phyloP scores from a whole-genome alignment of 1,140 invertebrate species.

The Ceratoteleas bidentatus region DNA sequence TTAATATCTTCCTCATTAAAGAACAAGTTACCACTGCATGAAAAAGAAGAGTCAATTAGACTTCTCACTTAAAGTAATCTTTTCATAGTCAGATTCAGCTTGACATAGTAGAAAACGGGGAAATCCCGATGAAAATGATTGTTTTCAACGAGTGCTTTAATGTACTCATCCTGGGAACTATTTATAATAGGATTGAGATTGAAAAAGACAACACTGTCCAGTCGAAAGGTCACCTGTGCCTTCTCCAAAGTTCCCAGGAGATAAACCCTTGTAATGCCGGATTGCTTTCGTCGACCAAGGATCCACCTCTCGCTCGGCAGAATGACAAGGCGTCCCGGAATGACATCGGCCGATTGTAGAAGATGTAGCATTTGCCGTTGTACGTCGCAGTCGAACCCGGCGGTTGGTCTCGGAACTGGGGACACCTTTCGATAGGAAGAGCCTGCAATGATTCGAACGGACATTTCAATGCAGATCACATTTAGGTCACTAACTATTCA shows the following conservation, averaged over 20 bases:
- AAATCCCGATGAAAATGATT: too few relatives aligned
- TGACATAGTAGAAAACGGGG: too few relatives aligned
- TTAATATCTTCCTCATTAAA: too few relatives aligned
- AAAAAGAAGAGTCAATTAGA: too few relatives aligned
- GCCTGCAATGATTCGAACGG: slow-evolving; percentile 81
- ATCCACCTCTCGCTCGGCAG: slow-evolving; percentile 89
- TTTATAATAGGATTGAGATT: too few relatives aligned
- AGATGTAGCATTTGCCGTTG: slow-evolving; percentile 97
- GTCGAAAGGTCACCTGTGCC: slow-evolving; percentile 85
- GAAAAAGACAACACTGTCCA: neutral
- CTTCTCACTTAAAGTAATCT: too few relatives aligned
- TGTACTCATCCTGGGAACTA: too few relatives aligned
- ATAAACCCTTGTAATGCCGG: slow-evolving; percentile 96
- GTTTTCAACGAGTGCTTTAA: too few relatives aligned
- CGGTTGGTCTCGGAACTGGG: slow-evolving; percentile 94
- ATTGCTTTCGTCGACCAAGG: slow-evolving; percentile 95
- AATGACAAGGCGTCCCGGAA: slow-evolving; percentile 91
- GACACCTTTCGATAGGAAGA: slow-evolving; percentile 95
- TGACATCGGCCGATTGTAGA: slow-evolving; percentile 92
- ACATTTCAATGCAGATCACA: neutral
- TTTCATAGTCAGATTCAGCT: too few relatives aligned
- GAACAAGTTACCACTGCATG: too few relatives aligned
- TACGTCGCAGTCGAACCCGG: slow-evolving; percentile 96
- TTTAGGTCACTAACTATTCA: neutral
- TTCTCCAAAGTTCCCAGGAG: slow-evolving; percentile 95